Evolutionary conservation across 2,888 invertebrate species (phyloP), one percentile per base, ranked within the genome.

Genomic region (Caenorhabditis imperialis): DNA sequence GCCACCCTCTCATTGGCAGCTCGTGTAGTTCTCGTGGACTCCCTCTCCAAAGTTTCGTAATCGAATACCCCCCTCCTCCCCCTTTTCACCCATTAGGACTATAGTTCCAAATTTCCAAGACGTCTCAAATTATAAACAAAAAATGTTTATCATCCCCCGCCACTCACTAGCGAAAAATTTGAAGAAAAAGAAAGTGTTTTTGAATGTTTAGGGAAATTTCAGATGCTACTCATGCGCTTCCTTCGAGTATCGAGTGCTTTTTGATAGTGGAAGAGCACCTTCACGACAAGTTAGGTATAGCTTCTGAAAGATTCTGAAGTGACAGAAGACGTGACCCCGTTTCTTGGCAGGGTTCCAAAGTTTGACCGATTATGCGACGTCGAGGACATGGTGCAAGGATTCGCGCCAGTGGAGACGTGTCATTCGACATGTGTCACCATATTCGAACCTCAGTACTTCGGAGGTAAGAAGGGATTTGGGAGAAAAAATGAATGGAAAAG

Each of bases 171-270:
- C 7, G 40, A 40, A n/a, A 40, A 40, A 4, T 20, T 40, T 40
- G 14, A 40, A 40, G 5, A n/a, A 14, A n/a, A 40, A n/a, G n/a
- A 6, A 44, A 20, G 20, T 10, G 20, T 44, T 44, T 10, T 20
- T 40, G 8, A 40, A 5, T n/a, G 4, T n/a, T 5, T 40, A 40
- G 40, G 40, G 40, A 6, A 40, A 6, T 76, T 77, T 44, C 62
- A 81, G 82, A 62, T 82, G 82, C 47, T 82, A 58, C 53, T 81
- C 82, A 20, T 82, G 82, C 40, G 82, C 82, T 5, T 82, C 82
- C 4, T 53, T 67, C 30, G 82, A 82, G 35, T 82, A 82, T 37
- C 54, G 62, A 12, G 47, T 54, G 1, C 63, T 79, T 10, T 71
- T 79, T 44, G 72, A 75, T 6, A 55, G 57, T 5, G 71, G 61